Evolutionary conservation across 2,888 invertebrate genomes (phyloP), one percentile per base, ranked within the genome.

Genomic region (Chorisops tibialis): DNA sequence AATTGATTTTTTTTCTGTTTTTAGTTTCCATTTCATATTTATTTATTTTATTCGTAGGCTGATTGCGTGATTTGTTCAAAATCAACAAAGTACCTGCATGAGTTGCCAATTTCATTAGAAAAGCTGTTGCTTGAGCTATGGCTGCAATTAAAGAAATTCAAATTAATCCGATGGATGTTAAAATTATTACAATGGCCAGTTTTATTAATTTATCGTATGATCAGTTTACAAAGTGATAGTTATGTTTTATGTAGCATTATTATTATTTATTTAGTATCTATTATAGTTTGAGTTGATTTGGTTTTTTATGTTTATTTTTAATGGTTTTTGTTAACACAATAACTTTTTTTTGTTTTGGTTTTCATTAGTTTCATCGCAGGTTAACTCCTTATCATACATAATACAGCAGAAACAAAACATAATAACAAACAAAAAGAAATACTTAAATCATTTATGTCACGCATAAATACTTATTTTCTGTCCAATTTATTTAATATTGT

Each of bases 181-280:
- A 75, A 75, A 72, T 68, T 75, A 64, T 72, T 75, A 66, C 74
- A 75, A 69, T 75, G 74, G 74, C 75, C 75, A 68, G 73, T 74
- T 65, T 67, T 73, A 68, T 68, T 73, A 66, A 70, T 75, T 69
- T 74, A 72, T 70, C 74, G 74, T 69, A 70, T 75, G 68, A 71
- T 74, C 67, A 72, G 70, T 64, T 70, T 74, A 68, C 73, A 73
- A 63, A 70, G 70, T 64, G 73, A 72, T 67, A 71, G 71, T 68
- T 69, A 70, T 68, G 69, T 66, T 69, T 72, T 59, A 66, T 65
- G 63, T 49, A 41, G 45, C 2, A 39, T 60, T 59, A 66, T 64
- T 51, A 49, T 54, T 21, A 63, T 61, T 7, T 56, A 61, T 60
- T 58, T 54, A 39, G 41, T 43, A 14, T 56, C 43, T 21, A 19